Evolutionary conservation across 2,888 invertebrate genomes (phyloP).

Genomic region (Spodoptera littoralis): DNA sequence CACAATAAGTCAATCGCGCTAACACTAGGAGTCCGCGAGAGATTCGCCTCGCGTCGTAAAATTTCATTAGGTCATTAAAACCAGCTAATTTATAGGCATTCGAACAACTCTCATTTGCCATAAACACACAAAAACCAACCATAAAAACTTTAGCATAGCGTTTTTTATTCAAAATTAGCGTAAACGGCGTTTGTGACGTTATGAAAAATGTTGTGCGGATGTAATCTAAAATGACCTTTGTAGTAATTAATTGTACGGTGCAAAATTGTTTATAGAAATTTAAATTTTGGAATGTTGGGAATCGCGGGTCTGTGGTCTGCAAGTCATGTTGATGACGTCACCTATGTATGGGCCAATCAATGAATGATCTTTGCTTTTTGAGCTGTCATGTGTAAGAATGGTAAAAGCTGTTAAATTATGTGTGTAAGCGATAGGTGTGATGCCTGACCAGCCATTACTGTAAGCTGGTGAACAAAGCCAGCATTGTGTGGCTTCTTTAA

Average conservation of each 20-base stretch:
- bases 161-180: slow-evolving; percentile 61
- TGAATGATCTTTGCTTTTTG: slow-evolving; percentile 33
- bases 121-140: slow-evolving; percentile 77
- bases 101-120: slow-evolving; percentile 81
- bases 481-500: slow-evolving; percentile 19
- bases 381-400: slow-evolving; percentile 29
- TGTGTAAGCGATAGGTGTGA: slow-evolving; percentile 18
- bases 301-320: slow-evolving; percentile 7
- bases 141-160: slow-evolving; percentile 70
- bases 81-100: slow-evolving; percentile 87
- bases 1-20: slow-evolving; percentile 86
- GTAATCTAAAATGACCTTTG: slow-evolving; percentile 85
- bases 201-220: slow-evolving; percentile 64
- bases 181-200: slow-evolving; percentile 72
- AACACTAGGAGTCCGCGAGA: slow-evolving; percentile 86
- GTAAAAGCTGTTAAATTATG: slow-evolving; percentile 29
- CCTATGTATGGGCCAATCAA: slow-evolving; percentile 46
- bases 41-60: slow-evolving; percentile 88
- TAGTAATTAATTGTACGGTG: slow-evolving; percentile 74
- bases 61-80: slow-evolving; percentile 89
- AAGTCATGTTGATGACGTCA: slow-evolving; percentile 53
- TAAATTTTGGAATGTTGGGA: slow-evolving; percentile 49
- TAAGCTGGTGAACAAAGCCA: slow-evolving; percentile 12
- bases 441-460: slow-evolving; percentile 14
- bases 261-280: slow-evolving; percentile 61